Conservation (phyloP, 1,140 invertebrate genomes). For the Drosophila nasuta region DNA sequence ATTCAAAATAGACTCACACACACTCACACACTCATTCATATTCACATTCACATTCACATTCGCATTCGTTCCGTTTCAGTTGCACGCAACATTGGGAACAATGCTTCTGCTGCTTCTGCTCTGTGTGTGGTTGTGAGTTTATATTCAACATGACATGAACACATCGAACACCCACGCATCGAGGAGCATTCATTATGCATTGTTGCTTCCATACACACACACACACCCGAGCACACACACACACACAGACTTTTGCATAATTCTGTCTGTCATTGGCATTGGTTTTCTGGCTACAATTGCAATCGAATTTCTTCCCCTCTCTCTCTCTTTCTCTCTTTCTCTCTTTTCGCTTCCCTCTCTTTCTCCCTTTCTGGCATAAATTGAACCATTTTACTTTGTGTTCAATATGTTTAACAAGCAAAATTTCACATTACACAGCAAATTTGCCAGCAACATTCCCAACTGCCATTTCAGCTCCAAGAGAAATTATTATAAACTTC, state of each 20-base stretch:
- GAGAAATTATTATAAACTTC: background rate
- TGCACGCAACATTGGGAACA: constrained; percentile 23
- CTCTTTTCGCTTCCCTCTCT: background rate
- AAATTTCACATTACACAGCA: constrained; percentile 55
- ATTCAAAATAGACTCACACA: constrained; percentile 22
- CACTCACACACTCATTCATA: constrained; percentile 25
- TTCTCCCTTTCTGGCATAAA: constrained; percentile 44
- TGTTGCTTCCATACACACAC: constrained; percentile 54
- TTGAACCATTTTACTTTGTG: constrained; percentile 75
- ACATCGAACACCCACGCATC: constrained; percentile 71
- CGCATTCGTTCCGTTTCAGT: constrained; percentile 16
- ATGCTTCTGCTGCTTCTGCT: constrained; percentile 43
- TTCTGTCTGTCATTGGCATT: constrained; percentile 68
- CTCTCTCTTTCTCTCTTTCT: background rate
- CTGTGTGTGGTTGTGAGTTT: constrained; percentile 46
- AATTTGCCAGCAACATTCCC: constrained; percentile 14
- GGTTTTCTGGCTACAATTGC: constrained; percentile 63
- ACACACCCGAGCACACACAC: constrained; percentile 38
- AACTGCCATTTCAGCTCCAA: constrained; percentile 15
- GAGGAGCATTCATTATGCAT: constrained; percentile 74
- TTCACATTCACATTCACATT: constrained; percentile 37
- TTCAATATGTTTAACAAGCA: constrained; percentile 76
- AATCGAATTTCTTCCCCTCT: constrained; percentile 25
- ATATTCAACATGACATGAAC: constrained; percentile 69
- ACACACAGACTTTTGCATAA: constrained; percentile 58